These are phyloP conservation scores for Automeris io DNA, from an alignment of 2,888 invertebrate genomes.

Conservation along the genomic window DNA sequence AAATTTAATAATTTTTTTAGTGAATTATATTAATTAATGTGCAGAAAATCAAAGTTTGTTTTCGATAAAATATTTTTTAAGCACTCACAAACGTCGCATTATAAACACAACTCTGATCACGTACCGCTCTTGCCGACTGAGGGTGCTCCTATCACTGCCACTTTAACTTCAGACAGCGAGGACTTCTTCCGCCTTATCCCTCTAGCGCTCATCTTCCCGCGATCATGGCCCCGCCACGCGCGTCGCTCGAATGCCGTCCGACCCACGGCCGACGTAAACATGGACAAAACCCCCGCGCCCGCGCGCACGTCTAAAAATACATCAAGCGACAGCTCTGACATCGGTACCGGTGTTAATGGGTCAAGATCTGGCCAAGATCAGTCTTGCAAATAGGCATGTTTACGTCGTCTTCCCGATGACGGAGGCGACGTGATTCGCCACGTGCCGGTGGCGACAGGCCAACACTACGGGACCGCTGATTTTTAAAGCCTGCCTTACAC, in stretches of 20 bases:
- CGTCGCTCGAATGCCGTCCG: conserved; percentile 36
- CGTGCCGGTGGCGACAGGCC: conserved; percentile 34
- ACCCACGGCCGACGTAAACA: conserved; percentile 37
- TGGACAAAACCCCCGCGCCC: conserved; percentile 47
- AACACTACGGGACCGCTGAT: not conserved
- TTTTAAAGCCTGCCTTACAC: too few species aligned
- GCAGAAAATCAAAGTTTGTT: too few species aligned
- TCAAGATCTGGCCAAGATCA: conserved; percentile 77
- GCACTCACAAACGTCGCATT: not conserved
- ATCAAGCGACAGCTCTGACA: conserved; percentile 67
- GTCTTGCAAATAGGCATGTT: conserved; percentile 62
- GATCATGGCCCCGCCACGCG: conserved; percentile 23
- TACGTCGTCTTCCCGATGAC: conserved; percentile 52
- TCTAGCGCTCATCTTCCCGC: conserved; percentile 81
- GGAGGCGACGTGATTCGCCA: conserved; percentile 30
- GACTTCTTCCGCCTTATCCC: conserved; percentile 93
- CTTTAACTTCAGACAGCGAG: conserved; percentile 91
- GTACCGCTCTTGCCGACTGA: conserved; percentile 96
- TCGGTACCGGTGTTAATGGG: conserved; percentile 69
- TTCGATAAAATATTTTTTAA: not conserved
- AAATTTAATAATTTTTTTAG: too few species aligned
- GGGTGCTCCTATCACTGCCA: conserved; percentile 92
- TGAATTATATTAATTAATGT: too few species aligned
- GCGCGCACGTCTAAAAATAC: conserved; percentile 62
- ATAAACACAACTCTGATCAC: conserved; percentile 31